phyloP scores from a whole-genome alignment of 2,888 invertebrate genomes.

The Frankliniella intonsa region DNA sequence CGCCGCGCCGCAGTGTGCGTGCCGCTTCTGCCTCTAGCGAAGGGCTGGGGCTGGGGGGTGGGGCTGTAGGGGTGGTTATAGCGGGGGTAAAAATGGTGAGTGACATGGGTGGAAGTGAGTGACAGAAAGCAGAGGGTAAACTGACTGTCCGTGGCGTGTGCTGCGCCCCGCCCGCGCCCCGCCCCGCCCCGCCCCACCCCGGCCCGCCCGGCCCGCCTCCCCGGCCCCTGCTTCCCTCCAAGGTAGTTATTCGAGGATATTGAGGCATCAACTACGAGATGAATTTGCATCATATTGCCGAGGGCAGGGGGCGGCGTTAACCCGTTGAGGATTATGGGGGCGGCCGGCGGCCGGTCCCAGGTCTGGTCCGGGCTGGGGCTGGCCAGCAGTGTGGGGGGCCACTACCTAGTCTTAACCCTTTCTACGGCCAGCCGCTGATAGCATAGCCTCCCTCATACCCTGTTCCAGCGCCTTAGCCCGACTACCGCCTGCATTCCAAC shows the following conservation, averaged over 20 bases:
- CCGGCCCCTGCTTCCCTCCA: background rate
- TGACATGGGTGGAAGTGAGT: too few relatives aligned
- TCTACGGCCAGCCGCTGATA: too few relatives aligned
- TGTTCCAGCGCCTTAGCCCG: too few relatives aligned
- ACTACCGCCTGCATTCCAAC: too few relatives aligned
- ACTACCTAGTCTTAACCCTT: too few relatives aligned
- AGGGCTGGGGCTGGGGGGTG: background rate
- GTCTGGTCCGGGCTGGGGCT: background rate
- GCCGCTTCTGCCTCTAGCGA: background rate
- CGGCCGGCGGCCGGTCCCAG: too few relatives aligned
- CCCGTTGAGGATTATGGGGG: background rate
- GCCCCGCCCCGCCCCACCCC: background rate
- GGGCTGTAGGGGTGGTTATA: background rate
- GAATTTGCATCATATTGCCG: background rate
- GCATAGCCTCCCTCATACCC: too few relatives aligned
- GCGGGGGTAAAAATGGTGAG: too few relatives aligned
- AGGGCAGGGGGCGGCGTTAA: background rate
- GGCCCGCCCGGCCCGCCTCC: background rate
- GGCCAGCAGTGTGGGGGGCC: background rate
- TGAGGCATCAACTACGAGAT: constrained; percentile 2
- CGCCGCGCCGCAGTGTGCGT: background rate
- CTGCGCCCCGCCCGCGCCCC: too few relatives aligned
- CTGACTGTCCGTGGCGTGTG: too few relatives aligned
- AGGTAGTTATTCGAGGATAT: background rate
- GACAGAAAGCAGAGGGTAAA: too few relatives aligned